phyloP scores from a whole-genome alignment of 2,113 vertebrate species.

The Notothenia rossii region DNA sequence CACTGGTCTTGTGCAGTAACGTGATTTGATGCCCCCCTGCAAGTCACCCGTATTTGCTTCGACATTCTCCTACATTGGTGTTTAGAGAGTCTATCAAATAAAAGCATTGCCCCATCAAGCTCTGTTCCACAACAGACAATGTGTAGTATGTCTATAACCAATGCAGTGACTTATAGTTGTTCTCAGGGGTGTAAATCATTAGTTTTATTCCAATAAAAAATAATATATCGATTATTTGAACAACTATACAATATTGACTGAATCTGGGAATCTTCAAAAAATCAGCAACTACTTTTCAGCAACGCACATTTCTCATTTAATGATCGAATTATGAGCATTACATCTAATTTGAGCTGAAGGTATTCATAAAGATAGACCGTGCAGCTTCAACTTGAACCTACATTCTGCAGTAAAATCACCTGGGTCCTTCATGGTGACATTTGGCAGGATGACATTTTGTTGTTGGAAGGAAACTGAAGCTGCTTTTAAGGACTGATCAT shows the following conservation, averaged over 20 bases:
- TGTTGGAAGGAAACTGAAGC: slow-evolving; percentile 23
- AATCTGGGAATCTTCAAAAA: not conserved
- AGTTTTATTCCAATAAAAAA: too few relatives aligned
- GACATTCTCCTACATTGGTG: not conserved
- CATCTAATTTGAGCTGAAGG: not conserved
- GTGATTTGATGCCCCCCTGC: not conserved
- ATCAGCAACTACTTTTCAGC: not conserved
- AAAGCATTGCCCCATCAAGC: not conserved
- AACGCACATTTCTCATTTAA: not conserved
- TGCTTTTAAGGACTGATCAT: slow-evolving; percentile 52
- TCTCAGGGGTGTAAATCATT: too few relatives aligned
- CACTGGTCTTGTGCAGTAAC: not conserved
- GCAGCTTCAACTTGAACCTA: not conserved
- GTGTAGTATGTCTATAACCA: not conserved
- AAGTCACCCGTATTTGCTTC: not conserved
- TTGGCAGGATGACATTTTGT: slow-evolving; percentile 16
- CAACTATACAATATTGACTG: not conserved
- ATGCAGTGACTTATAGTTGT: not conserved
- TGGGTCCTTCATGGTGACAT: not conserved
- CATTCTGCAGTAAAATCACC: not conserved
- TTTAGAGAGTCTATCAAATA: not conserved
- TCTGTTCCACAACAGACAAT: not conserved
- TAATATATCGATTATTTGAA: too few relatives aligned
- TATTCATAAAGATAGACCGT: not conserved
- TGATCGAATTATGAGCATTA: not conserved